These are phyloP conservation scores for Temnothorax longispinosus DNA, from an alignment of 1,140 invertebrate species.

Conservation along the genomic window DNA sequence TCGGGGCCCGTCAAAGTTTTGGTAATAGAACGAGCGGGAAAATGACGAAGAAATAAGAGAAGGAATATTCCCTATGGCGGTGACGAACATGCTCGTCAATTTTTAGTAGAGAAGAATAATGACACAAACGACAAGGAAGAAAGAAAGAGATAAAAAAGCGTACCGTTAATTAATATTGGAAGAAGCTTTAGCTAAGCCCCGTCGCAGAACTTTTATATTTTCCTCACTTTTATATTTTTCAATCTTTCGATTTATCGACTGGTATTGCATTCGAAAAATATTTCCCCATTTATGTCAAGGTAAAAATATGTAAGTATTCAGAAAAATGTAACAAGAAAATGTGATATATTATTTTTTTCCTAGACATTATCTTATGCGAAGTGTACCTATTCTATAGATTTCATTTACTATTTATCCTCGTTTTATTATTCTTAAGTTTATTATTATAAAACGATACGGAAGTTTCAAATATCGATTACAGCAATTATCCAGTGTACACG, in stretches of 20 bases:
- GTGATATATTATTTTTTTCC: background rate
- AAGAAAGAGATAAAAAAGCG: conserved; percentile 1
- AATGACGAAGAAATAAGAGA: conserved; percentile 30
- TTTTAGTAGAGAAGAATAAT: conserved; percentile 33
- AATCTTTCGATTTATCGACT: conserved; percentile 3
- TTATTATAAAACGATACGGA: background rate
- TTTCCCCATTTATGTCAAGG: background rate
- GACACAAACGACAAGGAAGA: conserved; percentile 7
- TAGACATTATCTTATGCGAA: background rate
- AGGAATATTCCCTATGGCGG: conserved; percentile 11
- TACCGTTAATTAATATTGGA: conserved; percentile 44
- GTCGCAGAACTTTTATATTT: conserved; percentile 24
- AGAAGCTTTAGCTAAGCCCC: conserved; percentile 1
- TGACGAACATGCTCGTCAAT: conserved; percentile 41
- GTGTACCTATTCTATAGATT: background rate
- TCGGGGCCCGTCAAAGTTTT: conserved; percentile 63
- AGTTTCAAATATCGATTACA: conserved; percentile 5
- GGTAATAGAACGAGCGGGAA: conserved; percentile 65
- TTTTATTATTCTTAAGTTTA: background rate
- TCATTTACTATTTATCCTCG: background rate
- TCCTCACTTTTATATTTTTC: background rate
- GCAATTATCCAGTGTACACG: background rate
- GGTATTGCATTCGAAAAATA: background rate
- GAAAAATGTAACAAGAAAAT: conserved; percentile 1
- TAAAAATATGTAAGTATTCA: background rate